Conservation (phyloP, 2,797 vertebrate species). For the Cygnus olor region DNA sequence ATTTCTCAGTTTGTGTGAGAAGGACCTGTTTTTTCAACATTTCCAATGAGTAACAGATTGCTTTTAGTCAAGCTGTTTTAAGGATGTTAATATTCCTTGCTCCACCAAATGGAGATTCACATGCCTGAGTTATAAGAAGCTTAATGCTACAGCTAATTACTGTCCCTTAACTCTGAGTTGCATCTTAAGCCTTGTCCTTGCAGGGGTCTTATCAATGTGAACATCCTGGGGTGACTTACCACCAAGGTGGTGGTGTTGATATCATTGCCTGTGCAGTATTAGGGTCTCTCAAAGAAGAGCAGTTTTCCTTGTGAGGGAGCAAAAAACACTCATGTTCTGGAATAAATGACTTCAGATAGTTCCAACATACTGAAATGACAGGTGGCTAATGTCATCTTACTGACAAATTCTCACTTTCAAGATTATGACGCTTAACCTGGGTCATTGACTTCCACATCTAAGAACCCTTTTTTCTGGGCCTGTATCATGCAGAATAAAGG, state of each 20-base stretch:
- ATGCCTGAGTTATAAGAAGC: neutral
- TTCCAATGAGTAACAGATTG: neutral
- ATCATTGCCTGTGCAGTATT: neutral
- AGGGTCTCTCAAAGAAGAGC: neutral
- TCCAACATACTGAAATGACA: neutral
- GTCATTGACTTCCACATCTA: rapidly evolving
- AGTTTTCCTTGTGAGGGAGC: neutral
- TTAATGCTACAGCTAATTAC: neutral
- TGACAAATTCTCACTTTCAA: neutral
- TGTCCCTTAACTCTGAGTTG: neutral
- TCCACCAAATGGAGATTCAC: neutral
- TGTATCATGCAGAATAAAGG: neutral
- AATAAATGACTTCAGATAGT: neutral
- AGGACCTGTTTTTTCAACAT: neutral
- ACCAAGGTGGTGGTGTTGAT: neutral
- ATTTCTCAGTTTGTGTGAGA: neutral
- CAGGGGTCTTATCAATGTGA: neutral
- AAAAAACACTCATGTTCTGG: neutral
- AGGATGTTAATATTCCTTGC: neutral
- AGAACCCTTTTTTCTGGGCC: neutral
- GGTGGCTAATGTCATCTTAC: neutral
- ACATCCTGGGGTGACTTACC: neutral
- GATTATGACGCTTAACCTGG: neutral
- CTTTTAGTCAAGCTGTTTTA: neutral
- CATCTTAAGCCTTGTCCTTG: constrained; percentile 3